Base-by-base conservation (phyloP, 23 tunicate species). In the Halocynthia roretzi region DNA sequence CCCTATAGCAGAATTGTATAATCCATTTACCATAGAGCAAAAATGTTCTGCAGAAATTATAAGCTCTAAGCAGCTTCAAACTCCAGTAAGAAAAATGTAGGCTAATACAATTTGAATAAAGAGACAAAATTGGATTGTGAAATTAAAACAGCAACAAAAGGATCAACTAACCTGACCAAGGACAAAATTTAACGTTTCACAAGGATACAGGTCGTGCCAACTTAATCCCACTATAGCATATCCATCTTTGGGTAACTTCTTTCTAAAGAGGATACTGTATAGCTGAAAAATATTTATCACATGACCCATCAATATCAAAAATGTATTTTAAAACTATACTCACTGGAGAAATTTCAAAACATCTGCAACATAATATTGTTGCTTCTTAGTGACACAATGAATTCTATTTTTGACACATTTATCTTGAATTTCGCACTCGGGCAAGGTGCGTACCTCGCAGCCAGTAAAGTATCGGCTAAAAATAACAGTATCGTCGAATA, bases 141-240 rank as follows among this genome's bases (percentile, higher is more conserved):
- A n/a, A n/a, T 67, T 10, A n/a, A 67, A n/a, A 10, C 10, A 10
- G 31, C 10, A 71, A 71, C 10, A 49, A 50, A 14, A 12, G 50
- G 20, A 50, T 10, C n/a, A 6, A 9, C 71, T 53, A 48, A 88
- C 95, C 84, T 88, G 95, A 20, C 95, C 95, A n/a, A 88, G 76
- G 44, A 88, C 80, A 70, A 88, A 88, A 57, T 88, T 88, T 7
- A 88, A 65, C 5, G 83, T 53, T 31, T 88, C 84, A 51, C 77
- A 51, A 17, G 95, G 95, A 67, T 83, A 88, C 31, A 88, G 75
- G 56, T 88, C 95, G 55, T 72, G 57, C 95, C 95, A 88, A 18
- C 87, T 54, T 8, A 88, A 72, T 9, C 76, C 95, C 7, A 88
- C 61, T 19, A 83, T 78, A 52, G 80, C 76, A 54, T 53, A 88